Evolutionary conservation across 2,113 vertebrate genomes (phyloP), one percentile per base, ranked within the genome.

Genomic region (Cheirogaleus medius): DNA sequence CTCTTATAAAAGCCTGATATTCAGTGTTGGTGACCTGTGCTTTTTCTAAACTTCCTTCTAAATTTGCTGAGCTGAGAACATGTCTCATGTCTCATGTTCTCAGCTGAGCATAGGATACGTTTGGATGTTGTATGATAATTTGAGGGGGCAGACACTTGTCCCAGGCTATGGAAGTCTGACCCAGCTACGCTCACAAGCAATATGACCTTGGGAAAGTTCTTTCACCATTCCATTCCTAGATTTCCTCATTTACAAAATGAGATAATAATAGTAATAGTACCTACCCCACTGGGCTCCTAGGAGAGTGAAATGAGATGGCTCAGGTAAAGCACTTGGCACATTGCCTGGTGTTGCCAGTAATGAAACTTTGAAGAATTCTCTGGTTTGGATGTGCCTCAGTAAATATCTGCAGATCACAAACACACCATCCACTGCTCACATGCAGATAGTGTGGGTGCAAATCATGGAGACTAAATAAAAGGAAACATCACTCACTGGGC

Each of bases 11-110:
- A 89, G 27, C 8, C 34, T 71, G 29, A 11, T 39, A 5, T 25
- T 77, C 49, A 76, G 52, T 56, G 78, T 47, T 87, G 37, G 13
- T 64, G 69, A 47, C 37, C 44, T 77, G n/a, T 47, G 18, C 20
- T 49, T 78, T 76, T 49, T 60, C 82, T 49, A 71, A 88, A 37
- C 0, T 3, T 1, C 8, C 37, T 76, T 95, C 15, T 86, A 17
- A 63, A 39, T 78, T 56, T 87, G 17, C 71, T 66, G 37, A 90
- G n/a, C 20, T 34, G n/a, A 96, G 73, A 89, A 15, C 56, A 76
- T 37, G 17, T 71, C 77, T 27, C 56, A 76, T 37, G 17, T 71
- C 77, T 27, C 58, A 27, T 60, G 25, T 25, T 60, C 25, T 60
- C 58, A 27, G 58, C 58, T 60, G 58, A 63, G 11, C 27, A 63